Conservation (phyloP, 2,113 vertebrate species). For the Platysteira castanea region DNA sequence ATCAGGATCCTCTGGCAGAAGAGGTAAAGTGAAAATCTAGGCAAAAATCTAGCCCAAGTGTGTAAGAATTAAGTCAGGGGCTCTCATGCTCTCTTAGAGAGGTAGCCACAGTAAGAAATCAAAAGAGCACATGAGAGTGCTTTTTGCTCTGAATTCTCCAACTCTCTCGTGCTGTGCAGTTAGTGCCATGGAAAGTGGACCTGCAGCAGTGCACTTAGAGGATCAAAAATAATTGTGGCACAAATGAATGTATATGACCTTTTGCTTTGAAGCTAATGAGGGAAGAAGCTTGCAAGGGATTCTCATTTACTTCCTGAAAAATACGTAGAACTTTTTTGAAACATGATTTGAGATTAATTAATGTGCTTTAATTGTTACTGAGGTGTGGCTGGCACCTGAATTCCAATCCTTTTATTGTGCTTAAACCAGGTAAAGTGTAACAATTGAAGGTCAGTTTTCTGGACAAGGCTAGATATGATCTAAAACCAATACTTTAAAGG, state of each 20-base stretch:
- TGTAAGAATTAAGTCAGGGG: background rate
- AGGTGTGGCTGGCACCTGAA: background rate
- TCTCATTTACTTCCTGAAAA: background rate
- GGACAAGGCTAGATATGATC: background rate
- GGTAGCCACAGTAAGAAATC: background rate
- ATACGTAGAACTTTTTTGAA: background rate
- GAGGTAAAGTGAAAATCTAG: background rate
- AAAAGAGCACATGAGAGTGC: background rate
- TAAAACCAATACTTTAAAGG: background rate
- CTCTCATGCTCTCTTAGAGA: background rate
- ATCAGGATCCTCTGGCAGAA: background rate
- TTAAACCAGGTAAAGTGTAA: background rate
- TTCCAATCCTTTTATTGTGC: background rate
- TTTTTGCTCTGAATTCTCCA: background rate
- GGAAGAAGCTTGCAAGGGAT: background rate
- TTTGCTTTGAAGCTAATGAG: background rate
- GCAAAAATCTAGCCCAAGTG: background rate
- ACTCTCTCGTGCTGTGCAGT: background rate
- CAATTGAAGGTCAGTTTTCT: background rate
- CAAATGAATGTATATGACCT: background rate
- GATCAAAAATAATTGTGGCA: background rate
- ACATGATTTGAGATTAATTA: background rate
- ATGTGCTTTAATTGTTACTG: background rate
- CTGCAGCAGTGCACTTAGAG: background rate
- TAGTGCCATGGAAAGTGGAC: background rate